phyloP scores from a whole-genome alignment of 2,113 vertebrate genomes.

The Spea multiplicata region DNA sequence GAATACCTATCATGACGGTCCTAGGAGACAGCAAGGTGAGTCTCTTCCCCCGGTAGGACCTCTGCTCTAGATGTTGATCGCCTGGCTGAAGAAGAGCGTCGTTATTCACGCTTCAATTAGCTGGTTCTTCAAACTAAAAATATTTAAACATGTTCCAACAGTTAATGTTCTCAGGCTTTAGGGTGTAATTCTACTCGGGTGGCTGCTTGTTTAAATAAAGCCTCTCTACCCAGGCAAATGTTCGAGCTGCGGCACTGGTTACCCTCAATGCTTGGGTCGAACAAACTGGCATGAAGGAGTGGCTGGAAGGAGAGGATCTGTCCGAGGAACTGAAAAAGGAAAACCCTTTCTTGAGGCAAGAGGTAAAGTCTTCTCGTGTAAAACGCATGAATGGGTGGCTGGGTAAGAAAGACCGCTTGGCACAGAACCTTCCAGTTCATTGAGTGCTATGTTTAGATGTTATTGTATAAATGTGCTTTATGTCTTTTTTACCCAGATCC shows the following conservation, averaged over 20 bases:
- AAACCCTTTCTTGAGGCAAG: slow-evolving; percentile 93
- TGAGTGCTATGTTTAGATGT: too few species aligned
- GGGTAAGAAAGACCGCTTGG: not conserved
- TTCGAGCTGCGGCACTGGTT: slow-evolving; percentile 82
- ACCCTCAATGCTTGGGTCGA: slow-evolving; percentile 93
- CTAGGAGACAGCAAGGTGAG: slow-evolving; percentile 96
- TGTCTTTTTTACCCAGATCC: slow-evolving; percentile 68
- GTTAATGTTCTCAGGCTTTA: too few species aligned
- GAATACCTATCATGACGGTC: slow-evolving; percentile 86
- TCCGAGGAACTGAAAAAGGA: slow-evolving; percentile 96
- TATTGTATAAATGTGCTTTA: too few species aligned
- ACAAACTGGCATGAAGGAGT: slow-evolving; percentile 97
- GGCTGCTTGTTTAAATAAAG: too few species aligned
- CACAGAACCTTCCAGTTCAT: too few species aligned
- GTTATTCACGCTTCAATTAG: too few species aligned
- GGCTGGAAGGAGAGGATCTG: slow-evolving; percentile 94
- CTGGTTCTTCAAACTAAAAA: too few species aligned
- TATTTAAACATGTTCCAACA: too few species aligned
- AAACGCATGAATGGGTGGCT: not conserved
- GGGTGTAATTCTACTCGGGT: too few species aligned
- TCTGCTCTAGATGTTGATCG: not conserved
- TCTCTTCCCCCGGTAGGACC: too few species aligned
- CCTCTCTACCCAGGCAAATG: slow-evolving; percentile 69
- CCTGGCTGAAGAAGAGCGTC: not conserved
- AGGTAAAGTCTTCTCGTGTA: slow-evolving; percentile 64